These are phyloP conservation scores for Anthoscopus minutus DNA, from an alignment of 2,113 vertebrate species.

Conservation along the genomic window DNA sequence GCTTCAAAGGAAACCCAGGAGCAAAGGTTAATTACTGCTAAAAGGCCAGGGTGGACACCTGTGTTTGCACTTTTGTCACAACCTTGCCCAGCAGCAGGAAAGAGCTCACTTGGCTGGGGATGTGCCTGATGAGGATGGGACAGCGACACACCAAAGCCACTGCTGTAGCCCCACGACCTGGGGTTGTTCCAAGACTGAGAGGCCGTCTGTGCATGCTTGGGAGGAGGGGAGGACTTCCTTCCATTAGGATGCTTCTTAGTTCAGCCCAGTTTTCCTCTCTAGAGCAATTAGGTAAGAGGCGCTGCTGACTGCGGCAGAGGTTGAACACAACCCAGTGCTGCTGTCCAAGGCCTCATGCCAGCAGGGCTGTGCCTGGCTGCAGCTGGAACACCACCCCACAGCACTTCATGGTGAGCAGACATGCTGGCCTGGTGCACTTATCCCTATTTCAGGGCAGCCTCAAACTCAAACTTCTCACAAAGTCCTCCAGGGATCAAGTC, in stretches of 20 bases:
- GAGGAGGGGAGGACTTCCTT: slow-evolving; percentile 61
- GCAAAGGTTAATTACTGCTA: slow-evolving; percentile 88
- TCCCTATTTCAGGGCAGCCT: not conserved
- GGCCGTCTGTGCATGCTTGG: not conserved
- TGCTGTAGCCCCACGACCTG: not conserved
- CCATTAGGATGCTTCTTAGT: not conserved
- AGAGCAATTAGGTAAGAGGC: slow-evolving; percentile 26
- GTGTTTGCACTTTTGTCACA: slow-evolving; percentile 70
- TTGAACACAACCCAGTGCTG: not conserved
- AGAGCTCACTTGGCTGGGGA: slow-evolving; percentile 68
- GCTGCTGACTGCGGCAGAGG: not conserved
- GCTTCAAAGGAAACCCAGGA: slow-evolving; percentile 78
- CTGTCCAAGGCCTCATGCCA: not conserved
- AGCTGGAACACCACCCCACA: fast-evolving
- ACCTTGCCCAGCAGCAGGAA: slow-evolving; percentile 72
- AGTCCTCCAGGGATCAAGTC: not conserved
- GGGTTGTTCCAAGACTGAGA: not conserved
- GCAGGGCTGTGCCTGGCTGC: not conserved
- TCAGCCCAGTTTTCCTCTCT: slow-evolving; percentile 48
- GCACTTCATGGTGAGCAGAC: fast-evolving
- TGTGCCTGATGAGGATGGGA: not conserved
- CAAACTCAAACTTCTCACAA: not conserved
- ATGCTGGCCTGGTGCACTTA: fast-evolving
- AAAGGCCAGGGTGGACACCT: slow-evolving; percentile 79
- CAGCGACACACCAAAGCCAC: slow-evolving; percentile 29